Percentiles rank a stretch among this genome's conserved stretches.
These are phyloP conservation scores for Caenorhabditis drosophilae DNA, from an alignment of 2,888 invertebrate genomes.

Conservation along the genomic window DNA sequence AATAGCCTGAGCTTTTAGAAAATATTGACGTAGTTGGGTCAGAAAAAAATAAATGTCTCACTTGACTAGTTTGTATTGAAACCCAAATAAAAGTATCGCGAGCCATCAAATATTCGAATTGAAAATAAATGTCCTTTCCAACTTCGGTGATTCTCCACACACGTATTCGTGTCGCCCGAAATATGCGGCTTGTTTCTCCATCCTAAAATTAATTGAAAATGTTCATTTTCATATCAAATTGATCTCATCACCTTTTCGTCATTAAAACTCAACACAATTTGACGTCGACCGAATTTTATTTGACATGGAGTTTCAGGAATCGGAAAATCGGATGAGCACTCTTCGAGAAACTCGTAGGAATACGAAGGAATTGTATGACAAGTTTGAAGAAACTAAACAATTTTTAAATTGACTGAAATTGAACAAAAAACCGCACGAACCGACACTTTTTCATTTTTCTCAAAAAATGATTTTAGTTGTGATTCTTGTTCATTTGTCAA, in stretches of 20 bases:
- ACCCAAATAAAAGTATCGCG: conserved; percentile 81
- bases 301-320: conserved; percentile 72
- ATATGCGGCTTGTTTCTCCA: conserved; percentile 73
- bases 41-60: too few species aligned
- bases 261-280: conserved; percentile 48
- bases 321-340: conserved; percentile 39
- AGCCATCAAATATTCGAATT: conserved; percentile 61
- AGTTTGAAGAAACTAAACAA: conserved; percentile 81
- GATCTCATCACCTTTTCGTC: conserved; percentile 30
- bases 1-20: conserved; percentile 79
- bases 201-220: background rate
- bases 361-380: conserved; percentile 85
- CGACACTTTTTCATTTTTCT: conserved; percentile 28
- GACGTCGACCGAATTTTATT: conserved; percentile 79
- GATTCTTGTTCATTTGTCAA: conserved; percentile 25
- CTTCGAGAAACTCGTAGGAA: conserved; percentile 83
- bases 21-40: too few species aligned
- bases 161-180: conserved; percentile 92
- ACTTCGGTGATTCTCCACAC: conserved; percentile 84
- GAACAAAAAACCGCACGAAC: conserved; percentile 4
- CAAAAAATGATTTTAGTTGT: conserved; percentile 24
- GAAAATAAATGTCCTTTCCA: conserved; percentile 48
- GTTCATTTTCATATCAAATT: too few species aligned
- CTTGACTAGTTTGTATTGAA: conserved; percentile 76
- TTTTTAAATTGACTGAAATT: background rate